Conservation (phyloP, 2,888 invertebrate species). For the Eucera pruinosa region DNA sequence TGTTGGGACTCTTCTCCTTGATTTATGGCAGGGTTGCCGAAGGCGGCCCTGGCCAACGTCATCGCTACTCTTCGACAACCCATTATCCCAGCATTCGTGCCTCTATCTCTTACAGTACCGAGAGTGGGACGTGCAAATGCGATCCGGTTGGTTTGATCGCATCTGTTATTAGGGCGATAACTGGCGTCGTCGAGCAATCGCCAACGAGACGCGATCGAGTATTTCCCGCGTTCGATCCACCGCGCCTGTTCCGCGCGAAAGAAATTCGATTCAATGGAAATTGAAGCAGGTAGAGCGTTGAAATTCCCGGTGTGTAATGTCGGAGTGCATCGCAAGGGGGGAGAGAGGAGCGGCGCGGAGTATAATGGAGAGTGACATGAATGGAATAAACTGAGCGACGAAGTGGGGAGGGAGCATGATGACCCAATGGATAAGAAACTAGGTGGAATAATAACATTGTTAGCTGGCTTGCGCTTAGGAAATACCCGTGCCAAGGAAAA, state of each 20-base stretch:
- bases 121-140: too few relatives aligned
- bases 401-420: constrained; percentile 55
- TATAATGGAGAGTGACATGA: constrained; percentile 63
- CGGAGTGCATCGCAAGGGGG: constrained; percentile 12
- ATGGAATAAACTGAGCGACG: constrained; percentile 54
- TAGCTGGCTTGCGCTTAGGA: constrained; percentile 49
- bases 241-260: constrained; percentile 38
- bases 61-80: too few relatives aligned
- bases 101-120: too few relatives aligned
- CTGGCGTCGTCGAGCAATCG: constrained; percentile 31
- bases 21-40: too few relatives aligned
- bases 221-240: constrained; percentile 11
- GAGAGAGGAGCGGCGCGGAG: constrained; percentile 16
- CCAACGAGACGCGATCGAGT: constrained; percentile 21
- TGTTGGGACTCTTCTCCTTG: too few relatives aligned
- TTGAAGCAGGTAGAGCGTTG: constrained; percentile 58
- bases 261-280: constrained; percentile 69
- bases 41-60: too few relatives aligned
- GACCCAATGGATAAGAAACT: constrained; percentile 70
- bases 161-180: too few relatives aligned
- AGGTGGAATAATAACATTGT: constrained; percentile 69
- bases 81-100: too few relatives aligned
- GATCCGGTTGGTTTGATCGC: too few relatives aligned
- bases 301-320: constrained; percentile 57
- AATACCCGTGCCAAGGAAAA: constrained; percentile 28